These are phyloP conservation scores for Adelges cooleyi DNA, from an alignment of 1,140 invertebrate genomes.

Conservation along the genomic window DNA sequence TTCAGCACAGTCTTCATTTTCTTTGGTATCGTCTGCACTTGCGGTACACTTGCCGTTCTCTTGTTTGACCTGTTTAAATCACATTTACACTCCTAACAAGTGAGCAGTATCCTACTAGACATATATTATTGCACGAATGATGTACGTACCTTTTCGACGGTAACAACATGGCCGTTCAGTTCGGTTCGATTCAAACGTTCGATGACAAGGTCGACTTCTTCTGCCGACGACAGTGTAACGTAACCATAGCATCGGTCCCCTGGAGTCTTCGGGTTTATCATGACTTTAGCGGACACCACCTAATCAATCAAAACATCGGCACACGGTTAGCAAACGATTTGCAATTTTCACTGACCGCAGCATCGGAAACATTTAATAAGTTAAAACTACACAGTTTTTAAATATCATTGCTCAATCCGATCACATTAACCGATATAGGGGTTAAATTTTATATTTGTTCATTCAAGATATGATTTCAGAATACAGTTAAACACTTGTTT, in stretches of 20 bases:
- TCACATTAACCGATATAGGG: no score
- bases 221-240: slow-evolving; percentile 79
- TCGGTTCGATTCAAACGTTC: slow-evolving; percentile 78
- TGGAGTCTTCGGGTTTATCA: slow-evolving; percentile 81
- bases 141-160: slow-evolving; percentile 62
- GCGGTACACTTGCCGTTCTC: not conserved
- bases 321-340: no score
- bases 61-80: not conserved
- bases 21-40: no score
- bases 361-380: no score
- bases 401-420: no score
- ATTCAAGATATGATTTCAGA: no score
- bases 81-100: not conserved
- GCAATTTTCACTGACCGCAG: no score
- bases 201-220: slow-evolving; percentile 81
- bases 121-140: not conserved
- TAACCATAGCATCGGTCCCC: slow-evolving; percentile 90
- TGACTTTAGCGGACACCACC: slow-evolving; percentile 82
- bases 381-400: no score
- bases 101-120: not conserved
- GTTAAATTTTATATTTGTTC: no score
- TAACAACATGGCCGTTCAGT: slow-evolving; percentile 83
- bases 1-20: no score
- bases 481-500: no score
- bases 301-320: slow-evolving; percentile 35